A percentile compares a stretch with the other conserved stretches of the same genome.
Conservation (phyloP, 2,888 invertebrate genomes). For the Caenorhabditis sinica region DNA sequence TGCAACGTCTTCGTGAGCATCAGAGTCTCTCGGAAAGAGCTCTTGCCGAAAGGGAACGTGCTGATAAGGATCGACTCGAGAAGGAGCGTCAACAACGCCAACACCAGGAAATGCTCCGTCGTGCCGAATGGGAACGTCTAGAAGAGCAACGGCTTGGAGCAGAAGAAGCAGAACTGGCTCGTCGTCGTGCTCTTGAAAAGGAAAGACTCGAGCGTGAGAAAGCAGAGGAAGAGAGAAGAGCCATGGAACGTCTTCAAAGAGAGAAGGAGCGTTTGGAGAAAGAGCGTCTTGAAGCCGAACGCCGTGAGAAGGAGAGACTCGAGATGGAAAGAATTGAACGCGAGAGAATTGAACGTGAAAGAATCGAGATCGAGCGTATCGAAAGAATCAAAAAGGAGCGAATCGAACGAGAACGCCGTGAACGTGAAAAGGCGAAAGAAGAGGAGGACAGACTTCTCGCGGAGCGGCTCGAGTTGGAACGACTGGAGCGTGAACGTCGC, state of each 20-base stretch:
- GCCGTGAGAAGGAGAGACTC: conserved; percentile 74
- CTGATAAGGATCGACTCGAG: conserved; percentile 77
- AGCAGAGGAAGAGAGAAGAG: conserved; percentile 62
- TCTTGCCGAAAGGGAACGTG: conserved; percentile 76
- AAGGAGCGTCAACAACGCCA: conserved; percentile 66
- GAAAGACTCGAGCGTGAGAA: conserved; percentile 77
- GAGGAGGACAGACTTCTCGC: conserved; percentile 68
- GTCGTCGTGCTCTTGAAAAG: conserved; percentile 69
- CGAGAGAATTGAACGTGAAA: conserved; percentile 74
- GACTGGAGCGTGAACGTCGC: conserved; percentile 77
- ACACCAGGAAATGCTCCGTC: conserved; percentile 68
- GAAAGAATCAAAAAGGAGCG: conserved; percentile 82
- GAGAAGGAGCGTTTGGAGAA: conserved; percentile 75
- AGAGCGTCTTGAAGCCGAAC: conserved; percentile 77
- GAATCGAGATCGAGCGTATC: conserved; percentile 81
- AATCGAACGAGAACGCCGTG: conserved; percentile 76
- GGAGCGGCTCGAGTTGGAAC: conserved; percentile 70
- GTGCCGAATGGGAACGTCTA: conserved; percentile 81
- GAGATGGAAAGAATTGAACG: conserved; percentile 75
- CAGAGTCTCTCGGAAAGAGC: conserved; percentile 76
- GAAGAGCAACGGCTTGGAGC: conserved; percentile 75
- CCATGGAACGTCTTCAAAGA: conserved; percentile 69
- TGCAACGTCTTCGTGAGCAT: conserved; percentile 77
- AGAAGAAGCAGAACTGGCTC: conserved; percentile 75
- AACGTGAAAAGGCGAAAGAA: conserved; percentile 73